phyloP scores from a whole-genome alignment of 2,888 invertebrate genomes.

The Latrodectus elegans region DNA sequence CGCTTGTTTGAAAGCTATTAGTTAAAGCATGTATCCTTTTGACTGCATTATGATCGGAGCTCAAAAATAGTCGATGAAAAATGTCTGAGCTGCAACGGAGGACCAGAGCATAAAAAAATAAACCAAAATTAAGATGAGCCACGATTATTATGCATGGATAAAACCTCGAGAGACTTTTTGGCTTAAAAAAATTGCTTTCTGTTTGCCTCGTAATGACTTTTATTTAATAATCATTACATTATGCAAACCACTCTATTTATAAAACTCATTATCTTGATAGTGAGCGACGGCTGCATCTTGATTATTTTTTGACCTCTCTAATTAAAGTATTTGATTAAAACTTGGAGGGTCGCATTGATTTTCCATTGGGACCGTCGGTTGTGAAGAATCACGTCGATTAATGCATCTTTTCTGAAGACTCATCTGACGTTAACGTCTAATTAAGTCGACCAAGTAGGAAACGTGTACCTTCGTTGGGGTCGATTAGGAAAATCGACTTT shows the following conservation, averaged over 20 bases:
- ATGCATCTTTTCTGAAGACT: slow-evolving; percentile 5
- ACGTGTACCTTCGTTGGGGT: not conserved
- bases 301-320: slow-evolving; percentile 47
- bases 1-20: not conserved
- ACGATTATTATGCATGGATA: slow-evolving; percentile 5
- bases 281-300: slow-evolving; percentile 14
- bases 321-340: slow-evolving; percentile 56
- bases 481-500: slow-evolving; percentile 14
- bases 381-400: slow-evolving; percentile 30
- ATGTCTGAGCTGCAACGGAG: not conserved
- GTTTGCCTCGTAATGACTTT: slow-evolving; percentile 16
- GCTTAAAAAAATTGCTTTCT: not conserved
- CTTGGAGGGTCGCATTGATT: slow-evolving; percentile 41
- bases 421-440: slow-evolving; percentile 38
- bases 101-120: not conserved
- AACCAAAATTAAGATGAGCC: not conserved
- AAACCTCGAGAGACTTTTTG: slow-evolving; percentile 5
- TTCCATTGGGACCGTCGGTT: slow-evolving; percentile 26
- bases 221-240: slow-evolving; percentile 41
- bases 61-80: not conserved
- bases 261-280: slow-evolving; percentile 54
- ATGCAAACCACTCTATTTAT: slow-evolving; percentile 43
- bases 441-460: slow-evolving; percentile 9
- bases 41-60: not conserved
- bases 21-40: not conserved